Base-by-base conservation (phyloP, 2,888 invertebrate species). In the Tromatobia lineatoria region DNA sequence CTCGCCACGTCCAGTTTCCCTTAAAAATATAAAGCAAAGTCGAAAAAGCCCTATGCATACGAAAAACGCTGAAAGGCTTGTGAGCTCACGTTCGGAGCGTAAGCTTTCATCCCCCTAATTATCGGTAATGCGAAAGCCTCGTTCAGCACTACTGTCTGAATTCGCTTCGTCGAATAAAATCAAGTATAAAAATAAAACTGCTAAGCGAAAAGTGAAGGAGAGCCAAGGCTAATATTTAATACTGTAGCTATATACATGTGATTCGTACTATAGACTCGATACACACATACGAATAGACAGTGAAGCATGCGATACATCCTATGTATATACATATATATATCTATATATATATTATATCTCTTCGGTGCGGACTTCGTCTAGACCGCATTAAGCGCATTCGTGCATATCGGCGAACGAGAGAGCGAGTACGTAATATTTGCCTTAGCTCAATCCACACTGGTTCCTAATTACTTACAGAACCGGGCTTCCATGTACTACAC, bases 401-500 rank as follows among this genome's bases (percentile, higher is more conserved):
- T 86, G 87, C 87, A 85, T 87, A 87, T 80, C 70, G 73, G 69
- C 67, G 75, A 82, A 75, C 59, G 85, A 77, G 82, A 86, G 73
- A 80, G 71, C 70, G 75, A 77, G 80, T 88, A 88, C 88, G 89
- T 90, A 88, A 90, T 91, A 91, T 91, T 91, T 91, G 89, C 90
- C 90, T 90, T 90, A 91, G 89, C 90, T 91, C 91, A 86, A 89
- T 90, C 90, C 90, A 90, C 90, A 89, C 89, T 88, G 88, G 86
- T 85, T 90, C 90, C 90, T 90, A 91, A 91, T 91, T 91, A 91
- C 90, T 91, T 90, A 90, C 89, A 89, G 90, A 81, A 66, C 78
- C 85, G 86, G 87, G 89, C 85, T 91, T 82, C 73, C 83, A 64
- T 81, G 78, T 74, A 70, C 78, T 77, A 81, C 86, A 86, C 83